Evolutionary conservation across 2,888 invertebrate species (phyloP).

Genomic region (Cecidostiba fungosa): DNA sequence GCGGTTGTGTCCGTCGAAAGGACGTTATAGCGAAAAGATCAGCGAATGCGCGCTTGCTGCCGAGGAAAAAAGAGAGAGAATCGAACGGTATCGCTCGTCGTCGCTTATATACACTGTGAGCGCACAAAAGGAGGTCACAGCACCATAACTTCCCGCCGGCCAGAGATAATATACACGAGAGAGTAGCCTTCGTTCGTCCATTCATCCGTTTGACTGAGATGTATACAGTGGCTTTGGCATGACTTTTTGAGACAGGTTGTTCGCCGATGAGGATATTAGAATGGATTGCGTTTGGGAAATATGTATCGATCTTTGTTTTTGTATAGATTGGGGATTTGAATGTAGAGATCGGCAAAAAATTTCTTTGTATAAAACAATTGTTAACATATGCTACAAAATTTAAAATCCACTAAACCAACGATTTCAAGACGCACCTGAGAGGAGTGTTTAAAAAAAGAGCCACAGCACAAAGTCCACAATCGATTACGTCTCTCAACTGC

Average conservation of each 20-base stretch:
- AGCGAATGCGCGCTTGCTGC: not conserved
- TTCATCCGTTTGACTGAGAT: not conserved
- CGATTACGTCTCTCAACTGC: not conserved
- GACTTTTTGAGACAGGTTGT: too few species aligned
- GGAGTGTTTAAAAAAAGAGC: not conserved
- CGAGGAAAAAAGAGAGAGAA: not conserved
- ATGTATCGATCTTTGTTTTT: too few species aligned
- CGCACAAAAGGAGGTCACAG: slow-evolving; percentile 33
- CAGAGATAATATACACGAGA: not conserved
- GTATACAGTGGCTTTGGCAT: too few species aligned
- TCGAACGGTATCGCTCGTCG: slow-evolving; percentile 34
- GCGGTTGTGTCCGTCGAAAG: slow-evolving; percentile 37
- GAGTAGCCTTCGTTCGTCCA: not conserved
- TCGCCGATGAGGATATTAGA: too few species aligned
- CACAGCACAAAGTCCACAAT: not conserved
- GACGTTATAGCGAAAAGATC: slow-evolving; percentile 53
- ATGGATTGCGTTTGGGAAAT: too few species aligned
- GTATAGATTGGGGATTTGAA: too few species aligned
- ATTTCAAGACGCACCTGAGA: too few species aligned
- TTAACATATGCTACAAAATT: too few species aligned
- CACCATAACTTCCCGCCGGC: slow-evolving; percentile 33
- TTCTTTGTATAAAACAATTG: too few species aligned
- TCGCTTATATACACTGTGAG: not conserved
- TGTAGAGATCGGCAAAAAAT: too few species aligned
- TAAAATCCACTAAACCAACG: too few species aligned